Evolutionary conservation across 2,113 vertebrate genomes (phyloP).

Genomic region (human): GRCh38 chr3:64247001-64247500

Average conservation of each 20-base stretch:
- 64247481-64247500: slow-evolving; percentile 56
- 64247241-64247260: slow-evolving; percentile 54
- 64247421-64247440: slow-evolving; percentile 57
- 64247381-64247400: slow-evolving; percentile 53
- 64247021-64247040: background rate
- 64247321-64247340: background rate
- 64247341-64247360: slow-evolving; percentile 60
- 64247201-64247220: background rate
- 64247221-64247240: slow-evolving; percentile 22
- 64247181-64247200: background rate
- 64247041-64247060: background rate
- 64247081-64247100: background rate
- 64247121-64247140: background rate
- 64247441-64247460: slow-evolving; percentile 54
- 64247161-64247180: background rate
- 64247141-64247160: background rate
- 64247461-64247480: slow-evolving; percentile 67
- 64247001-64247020: background rate
- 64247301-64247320: slow-evolving; percentile 44
- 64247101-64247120: background rate
- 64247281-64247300: slow-evolving; percentile 55
- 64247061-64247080: background rate
- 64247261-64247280: slow-evolving; percentile 51
- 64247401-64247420: slow-evolving; percentile 49
- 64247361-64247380: slow-evolving; percentile 63